Base-by-base conservation (phyloP, 1,140 invertebrate genomes). In the Patella vulgata region DNA sequence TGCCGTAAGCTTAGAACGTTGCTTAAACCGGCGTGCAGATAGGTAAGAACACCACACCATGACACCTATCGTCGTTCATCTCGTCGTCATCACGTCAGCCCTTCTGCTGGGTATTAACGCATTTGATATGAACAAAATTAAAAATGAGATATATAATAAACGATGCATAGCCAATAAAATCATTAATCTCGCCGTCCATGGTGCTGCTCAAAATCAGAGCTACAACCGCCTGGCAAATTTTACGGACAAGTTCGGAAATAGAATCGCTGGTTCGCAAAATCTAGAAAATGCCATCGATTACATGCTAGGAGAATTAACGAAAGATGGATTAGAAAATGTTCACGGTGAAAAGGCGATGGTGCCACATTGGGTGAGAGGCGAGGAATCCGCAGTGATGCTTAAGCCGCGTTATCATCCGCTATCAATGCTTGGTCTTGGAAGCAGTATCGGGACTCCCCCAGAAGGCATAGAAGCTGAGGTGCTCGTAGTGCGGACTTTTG, bases 241-340 rank as follows among this genome's bases (percentile, higher is more conserved):
- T 77, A 88, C 90, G 0, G 91, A 93, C 72, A 88, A 84, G 54
- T 92, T 92, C 84, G 91, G 91, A 30, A 51, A 87, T 11, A 85
- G 92, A 61, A 82, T 90, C 28, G 82, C 89, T 1, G 91, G 91
- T 2, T 88, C 88, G 0, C 60, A 87, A 59, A 85, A 81, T 62
- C 85, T 92, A n/a, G 90, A 92, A 82, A 81, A 88, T 43, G 84
- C 91, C 0, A 92, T 92, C 61, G 67, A 92, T 82, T 90, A 90
- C 71, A 89, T 90, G 81, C 70, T 91, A 39, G 70, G 89, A 40
- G 81, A 87, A 46, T 88, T 89, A 42, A 77, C 69, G 27, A 58
- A 80, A 19, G 80, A 86, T 57, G 83, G 80, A 17, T 73, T 90
- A 4, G 87, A 90, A 17, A 89, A 90, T 78, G 88, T 90, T 6